Evolutionary conservation across 2,888 invertebrate genomes (phyloP).

Genomic region (Hemistola chrysoprasaria): DNA sequence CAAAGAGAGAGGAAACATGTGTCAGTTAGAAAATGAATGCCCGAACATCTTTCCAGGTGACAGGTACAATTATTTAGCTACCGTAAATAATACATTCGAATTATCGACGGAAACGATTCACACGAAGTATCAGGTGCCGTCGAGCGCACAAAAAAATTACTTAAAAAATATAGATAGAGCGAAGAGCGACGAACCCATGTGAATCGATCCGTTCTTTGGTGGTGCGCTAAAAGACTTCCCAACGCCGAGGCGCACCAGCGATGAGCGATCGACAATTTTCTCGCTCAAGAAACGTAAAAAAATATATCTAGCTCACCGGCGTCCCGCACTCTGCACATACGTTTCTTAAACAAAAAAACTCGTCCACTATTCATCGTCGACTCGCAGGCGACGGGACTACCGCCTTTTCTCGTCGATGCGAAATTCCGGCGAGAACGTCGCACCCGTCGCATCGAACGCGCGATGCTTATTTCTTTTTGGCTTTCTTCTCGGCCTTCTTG

Average conservation of each 20-base stretch:
- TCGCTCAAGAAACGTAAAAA: too few relatives aligned
- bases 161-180: constrained; percentile 15
- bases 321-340: too few relatives aligned
- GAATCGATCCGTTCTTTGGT: constrained; percentile 51
- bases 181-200: constrained; percentile 30
- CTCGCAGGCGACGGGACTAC: too few relatives aligned
- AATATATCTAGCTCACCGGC: too few relatives aligned
- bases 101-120: constrained; percentile 14
- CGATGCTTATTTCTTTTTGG: constrained; percentile 84
- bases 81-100: constrained; percentile 19
- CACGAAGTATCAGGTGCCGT: constrained; percentile 7
- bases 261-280: not conserved
- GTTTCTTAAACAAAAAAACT: too few relatives aligned
- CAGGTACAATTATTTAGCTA: constrained; percentile 21
- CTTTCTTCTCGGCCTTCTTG: constrained; percentile 92
- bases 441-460: constrained; percentile 14
- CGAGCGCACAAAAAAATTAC: not conserved
- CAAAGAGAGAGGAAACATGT: constrained; percentile 22
- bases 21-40: constrained; percentile 19
- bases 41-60: constrained; percentile 16
- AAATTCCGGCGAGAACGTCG: too few relatives aligned
- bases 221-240: constrained; percentile 27
- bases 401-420: too few relatives aligned
- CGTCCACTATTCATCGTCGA: too few relatives aligned
- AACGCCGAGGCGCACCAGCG: too few relatives aligned